These are phyloP conservation scores for Pteruthius melanotis DNA, from an alignment of 2,113 vertebrate species.

Conservation along the genomic window DNA sequence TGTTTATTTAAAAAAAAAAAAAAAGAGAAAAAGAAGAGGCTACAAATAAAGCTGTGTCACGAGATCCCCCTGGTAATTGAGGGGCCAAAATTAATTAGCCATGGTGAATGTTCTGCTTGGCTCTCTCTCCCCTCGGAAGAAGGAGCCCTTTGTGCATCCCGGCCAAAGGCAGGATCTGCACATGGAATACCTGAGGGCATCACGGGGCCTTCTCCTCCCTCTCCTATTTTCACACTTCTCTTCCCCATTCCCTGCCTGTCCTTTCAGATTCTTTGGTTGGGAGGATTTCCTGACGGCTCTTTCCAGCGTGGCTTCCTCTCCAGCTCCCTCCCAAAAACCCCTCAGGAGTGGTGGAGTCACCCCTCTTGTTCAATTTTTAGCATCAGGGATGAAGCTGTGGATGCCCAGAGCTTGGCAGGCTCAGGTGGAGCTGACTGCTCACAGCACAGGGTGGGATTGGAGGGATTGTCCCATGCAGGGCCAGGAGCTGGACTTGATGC, in stretches of 20 bases:
- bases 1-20: background rate
- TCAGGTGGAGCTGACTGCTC: background rate
- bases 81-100: constrained; percentile 53
- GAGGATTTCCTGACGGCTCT: background rate
- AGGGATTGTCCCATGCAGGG: background rate
- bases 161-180: background rate
- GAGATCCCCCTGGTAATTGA: constrained; percentile 45
- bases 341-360: accelerated
- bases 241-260: background rate
- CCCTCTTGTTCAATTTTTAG: accelerated
- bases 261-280: background rate
- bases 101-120: constrained; percentile 53
- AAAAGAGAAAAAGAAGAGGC: background rate
- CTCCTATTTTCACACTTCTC: background rate
- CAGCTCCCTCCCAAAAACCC: accelerated
- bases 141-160: constrained; percentile 53
- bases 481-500: background rate
- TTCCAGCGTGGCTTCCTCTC: background rate
- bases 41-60: constrained; percentile 56
- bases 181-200: constrained; percentile 50
- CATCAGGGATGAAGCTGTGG: accelerated
- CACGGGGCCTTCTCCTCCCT: background rate
- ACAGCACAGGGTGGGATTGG: background rate
- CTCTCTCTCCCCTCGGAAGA: constrained; percentile 14
- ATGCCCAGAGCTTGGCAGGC: background rate